These are phyloP conservation scores for Noctua pronuba DNA, from an alignment of 2,888 invertebrate species.

Conservation along the genomic window DNA sequence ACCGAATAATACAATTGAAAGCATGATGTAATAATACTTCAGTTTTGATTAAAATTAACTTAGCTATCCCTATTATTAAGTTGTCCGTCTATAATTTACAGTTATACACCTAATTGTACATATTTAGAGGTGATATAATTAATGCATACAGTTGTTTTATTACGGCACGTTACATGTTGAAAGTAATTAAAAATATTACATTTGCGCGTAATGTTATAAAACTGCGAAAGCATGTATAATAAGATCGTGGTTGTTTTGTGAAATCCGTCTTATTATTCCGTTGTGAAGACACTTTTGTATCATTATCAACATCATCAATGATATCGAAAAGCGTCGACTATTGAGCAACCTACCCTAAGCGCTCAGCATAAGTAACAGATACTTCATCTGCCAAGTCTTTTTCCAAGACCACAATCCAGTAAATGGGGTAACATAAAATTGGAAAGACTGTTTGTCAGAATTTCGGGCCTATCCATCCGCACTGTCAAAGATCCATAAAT, in stretches of 20 bases:
- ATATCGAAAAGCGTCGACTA: too few species aligned
- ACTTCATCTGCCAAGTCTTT: background rate
- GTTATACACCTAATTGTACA: slow-evolving; percentile 37
- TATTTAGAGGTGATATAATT: slow-evolving; percentile 33
- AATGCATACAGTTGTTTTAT: slow-evolving; percentile 30
- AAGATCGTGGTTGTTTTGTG: background rate
- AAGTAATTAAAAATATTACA: slow-evolving; percentile 51
- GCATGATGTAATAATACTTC: background rate
- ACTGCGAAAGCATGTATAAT: slow-evolving; percentile 12
- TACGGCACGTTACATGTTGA: slow-evolving; percentile 40
- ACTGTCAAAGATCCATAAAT: background rate
- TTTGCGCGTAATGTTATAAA: slow-evolving; percentile 33
- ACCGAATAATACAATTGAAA: slow-evolving; percentile 8
- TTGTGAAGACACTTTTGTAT: background rate
- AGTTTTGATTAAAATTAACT: background rate
- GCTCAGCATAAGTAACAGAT: background rate
- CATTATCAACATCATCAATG: too few species aligned
- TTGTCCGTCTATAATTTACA: slow-evolving; percentile 43
- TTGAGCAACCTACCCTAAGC: too few species aligned
- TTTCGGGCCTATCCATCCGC: background rate
- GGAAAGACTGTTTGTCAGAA: background rate
- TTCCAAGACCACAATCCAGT: background rate
- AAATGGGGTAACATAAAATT: background rate
- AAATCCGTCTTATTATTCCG: background rate
- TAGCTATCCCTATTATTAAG: slow-evolving; percentile 37